Base-by-base conservation (phyloP, 2,113 vertebrate genomes). In the Zapornia atra region DNA sequence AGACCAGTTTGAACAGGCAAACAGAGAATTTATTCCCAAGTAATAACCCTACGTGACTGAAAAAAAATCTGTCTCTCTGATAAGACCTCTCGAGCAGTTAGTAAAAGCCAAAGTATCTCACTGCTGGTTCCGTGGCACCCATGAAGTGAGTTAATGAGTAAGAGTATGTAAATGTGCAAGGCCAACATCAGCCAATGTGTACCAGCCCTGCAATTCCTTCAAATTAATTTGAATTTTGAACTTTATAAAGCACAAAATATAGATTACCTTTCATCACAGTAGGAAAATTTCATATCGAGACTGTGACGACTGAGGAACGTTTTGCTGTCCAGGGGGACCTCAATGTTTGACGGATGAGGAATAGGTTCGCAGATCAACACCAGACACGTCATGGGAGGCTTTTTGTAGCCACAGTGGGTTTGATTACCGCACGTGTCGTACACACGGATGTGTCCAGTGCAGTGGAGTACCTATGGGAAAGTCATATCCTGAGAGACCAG, bases 231-330 rank as follows among this genome's bases (percentile, higher is more conserved):
- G n/a, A n/a, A n/a, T n/a, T n/a, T n/a, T n/a, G n/a, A n/a, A n/a
- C n/a, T 70, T 69, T 70, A 20, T 36, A 6, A 48, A 78, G 29
- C 24, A 68, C 11, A 46, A 57, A 70, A 63, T 7, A 31, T 64
- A 1, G 46, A 95, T 97, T 96, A 99, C 99, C 99, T 99, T 98
- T 99, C 99, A 83, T 99, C 99, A 91, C 99, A 99, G 48, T 99
- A 99, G 29, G 99, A 99, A 97, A 99, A 99, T 92, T 99, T 99
- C 99, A 99, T 99, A 97, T 99, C 99, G 75, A 99, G 98, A 53
- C 99, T 99, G 98, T 99, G 99, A 96, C 99, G 99, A 98, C 99
- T 99, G 95, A 99, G 99, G 93, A 99, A 99, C 12, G 99, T 99
- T 98, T 99, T 99, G 91, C 99, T 99, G 97, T 99, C 99, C 98